A percentile compares a stretch with the other conserved stretches of the same genome.
These are phyloP conservation scores for Hylaeus anthracinus DNA, from an alignment of 1,140 invertebrate genomes.

Conservation along the genomic window DNA sequence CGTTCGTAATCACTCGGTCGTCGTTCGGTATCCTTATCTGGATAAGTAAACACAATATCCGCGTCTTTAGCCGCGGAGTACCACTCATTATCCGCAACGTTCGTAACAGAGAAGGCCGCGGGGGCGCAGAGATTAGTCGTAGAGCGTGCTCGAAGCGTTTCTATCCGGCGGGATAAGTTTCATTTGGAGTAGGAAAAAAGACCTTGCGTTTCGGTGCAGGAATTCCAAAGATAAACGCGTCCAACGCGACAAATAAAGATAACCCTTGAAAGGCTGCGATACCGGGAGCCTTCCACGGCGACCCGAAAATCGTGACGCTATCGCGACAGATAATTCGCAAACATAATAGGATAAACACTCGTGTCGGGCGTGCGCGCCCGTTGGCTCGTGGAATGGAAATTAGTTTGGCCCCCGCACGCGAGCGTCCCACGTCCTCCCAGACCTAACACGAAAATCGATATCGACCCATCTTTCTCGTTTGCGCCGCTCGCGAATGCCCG, in stretches of 20 bases:
- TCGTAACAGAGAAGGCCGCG: no score
- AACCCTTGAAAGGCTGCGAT: slow-evolving; percentile 18
- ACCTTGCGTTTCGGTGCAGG: not conserved
- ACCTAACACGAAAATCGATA: slow-evolving; percentile 46
- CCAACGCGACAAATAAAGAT: slow-evolving; percentile 20
- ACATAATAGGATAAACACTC: slow-evolving; percentile 59
- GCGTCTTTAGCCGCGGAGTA: no score
- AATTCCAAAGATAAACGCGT: slow-evolving; percentile 5
- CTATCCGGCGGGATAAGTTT: not conserved
- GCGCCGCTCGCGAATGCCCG: no score
- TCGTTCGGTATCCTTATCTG: no score
- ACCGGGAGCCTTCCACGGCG: slow-evolving; percentile 14
- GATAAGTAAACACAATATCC: no score
- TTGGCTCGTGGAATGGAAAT: slow-evolving; percentile 49
- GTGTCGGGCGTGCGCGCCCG: slow-evolving; percentile 15
- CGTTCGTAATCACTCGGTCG: no score
- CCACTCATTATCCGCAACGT: no score
- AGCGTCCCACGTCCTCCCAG: slow-evolving; percentile 30
- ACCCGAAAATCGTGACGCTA: slow-evolving; percentile 52
- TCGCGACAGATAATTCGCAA: slow-evolving; percentile 56
- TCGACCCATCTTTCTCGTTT: slow-evolving; percentile 15
- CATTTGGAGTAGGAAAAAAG: slow-evolving; percentile 17
- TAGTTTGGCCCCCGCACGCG: slow-evolving; percentile 56
- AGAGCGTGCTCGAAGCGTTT: not conserved
- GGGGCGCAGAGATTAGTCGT: slow-evolving; percentile 10